phyloP scores from a whole-genome alignment of 2,797 vertebrate genomes.

The Parauchenoglanis punctatus region DNA sequence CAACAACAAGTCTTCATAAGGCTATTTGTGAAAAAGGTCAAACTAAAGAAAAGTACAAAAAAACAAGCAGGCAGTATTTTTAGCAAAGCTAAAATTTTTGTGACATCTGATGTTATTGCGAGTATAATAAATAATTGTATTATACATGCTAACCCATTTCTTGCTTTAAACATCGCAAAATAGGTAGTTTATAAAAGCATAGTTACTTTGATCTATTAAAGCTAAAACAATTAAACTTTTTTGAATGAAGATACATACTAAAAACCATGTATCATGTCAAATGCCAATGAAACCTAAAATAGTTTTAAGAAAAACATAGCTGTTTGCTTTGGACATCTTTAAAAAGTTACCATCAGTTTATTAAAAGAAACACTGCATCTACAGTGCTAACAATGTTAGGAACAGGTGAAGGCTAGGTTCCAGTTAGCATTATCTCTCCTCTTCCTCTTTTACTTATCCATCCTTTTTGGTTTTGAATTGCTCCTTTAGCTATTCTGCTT shows the following conservation, averaged over 20 bases:
- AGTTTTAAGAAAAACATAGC: neutral
- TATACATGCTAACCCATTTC: neutral
- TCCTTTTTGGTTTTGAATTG: neutral
- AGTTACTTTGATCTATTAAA: neutral
- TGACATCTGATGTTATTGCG: neutral
- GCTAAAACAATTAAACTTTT: neutral
- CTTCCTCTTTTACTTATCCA: neutral
- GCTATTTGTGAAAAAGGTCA: neutral
- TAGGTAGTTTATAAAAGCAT: neutral
- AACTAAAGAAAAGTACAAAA: neutral
- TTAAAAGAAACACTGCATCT: neutral
- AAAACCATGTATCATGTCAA: neutral
- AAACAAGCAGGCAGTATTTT: constrained; percentile 21
- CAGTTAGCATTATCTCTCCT: neutral
- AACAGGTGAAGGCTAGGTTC: neutral
- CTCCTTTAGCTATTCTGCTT: neutral
- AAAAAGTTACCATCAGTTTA: neutral
- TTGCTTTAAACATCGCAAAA: neutral
- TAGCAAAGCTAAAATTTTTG: neutral
- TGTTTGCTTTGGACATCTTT: neutral
- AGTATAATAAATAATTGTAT: neutral
- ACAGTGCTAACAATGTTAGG: neutral
- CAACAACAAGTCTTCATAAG: neutral
- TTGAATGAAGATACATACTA: neutral
- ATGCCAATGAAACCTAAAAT: neutral